Evolutionary conservation across 92 coral and sea anemone species (phyloP).

Genomic region (Muricea muricata): DNA sequence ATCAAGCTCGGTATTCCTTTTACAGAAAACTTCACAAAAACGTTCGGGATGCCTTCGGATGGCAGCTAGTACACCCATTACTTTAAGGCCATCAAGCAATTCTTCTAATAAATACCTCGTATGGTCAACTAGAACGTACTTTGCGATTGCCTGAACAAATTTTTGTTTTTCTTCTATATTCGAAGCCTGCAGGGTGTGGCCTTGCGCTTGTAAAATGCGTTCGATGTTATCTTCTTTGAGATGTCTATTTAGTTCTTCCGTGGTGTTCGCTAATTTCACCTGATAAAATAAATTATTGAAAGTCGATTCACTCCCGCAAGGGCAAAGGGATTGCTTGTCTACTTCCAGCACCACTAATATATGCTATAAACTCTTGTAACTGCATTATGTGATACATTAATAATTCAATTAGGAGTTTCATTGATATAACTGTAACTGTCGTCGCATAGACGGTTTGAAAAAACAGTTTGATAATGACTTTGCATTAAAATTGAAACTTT

Average conservation of each 20-base stretch:
- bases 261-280: not conserved
- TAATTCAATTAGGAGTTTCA: too few relatives aligned
- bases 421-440: too few relatives aligned
- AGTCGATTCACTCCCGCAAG: too few relatives aligned
- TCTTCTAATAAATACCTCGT: slow-evolving; percentile 10
- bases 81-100: not conserved
- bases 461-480: too few relatives aligned
- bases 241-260: not conserved
- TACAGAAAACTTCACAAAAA: not conserved
- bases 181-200: not conserved
- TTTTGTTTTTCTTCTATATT: not conserved
- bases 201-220: not conserved
- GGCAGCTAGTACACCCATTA: not conserved
- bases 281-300: not conserved
- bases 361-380: too few relatives aligned
- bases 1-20: not conserved
- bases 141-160: not conserved
- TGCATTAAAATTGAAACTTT: too few relatives aligned
- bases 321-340: too few relatives aligned
- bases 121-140: not conserved
- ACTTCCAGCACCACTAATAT: too few relatives aligned
- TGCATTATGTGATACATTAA: too few relatives aligned
- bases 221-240: not conserved
- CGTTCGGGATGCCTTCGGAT: not conserved
- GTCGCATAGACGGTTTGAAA: too few relatives aligned